These are phyloP conservation scores for Drosophila grimshawi DNA, from an alignment of 1,140 invertebrate genomes.

Conservation along the genomic window DNA sequence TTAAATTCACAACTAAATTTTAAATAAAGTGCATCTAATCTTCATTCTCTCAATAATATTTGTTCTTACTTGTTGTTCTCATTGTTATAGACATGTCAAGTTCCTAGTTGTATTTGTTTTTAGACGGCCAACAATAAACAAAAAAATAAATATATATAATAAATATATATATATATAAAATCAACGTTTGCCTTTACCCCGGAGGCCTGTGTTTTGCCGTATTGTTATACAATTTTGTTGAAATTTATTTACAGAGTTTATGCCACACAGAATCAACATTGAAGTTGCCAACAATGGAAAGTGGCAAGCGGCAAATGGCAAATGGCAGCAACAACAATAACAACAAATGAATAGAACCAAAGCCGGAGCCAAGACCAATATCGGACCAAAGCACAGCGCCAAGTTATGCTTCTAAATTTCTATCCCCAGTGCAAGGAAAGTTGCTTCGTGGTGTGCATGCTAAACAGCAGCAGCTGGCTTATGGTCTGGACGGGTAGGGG, in stretches of 20 bases:
- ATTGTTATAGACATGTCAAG: constrained; percentile 63
- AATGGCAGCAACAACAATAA: constrained; percentile 12
- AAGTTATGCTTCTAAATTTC: constrained; percentile 79
- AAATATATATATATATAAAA: neutral
- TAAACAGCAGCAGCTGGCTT: constrained; percentile 50
- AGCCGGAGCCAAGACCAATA: constrained; percentile 63
- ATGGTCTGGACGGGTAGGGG: constrained; percentile 18
- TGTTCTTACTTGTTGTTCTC: constrained; percentile 12
- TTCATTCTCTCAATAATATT: constrained; percentile 2
- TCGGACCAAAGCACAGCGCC: constrained; percentile 67
- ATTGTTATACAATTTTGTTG: constrained; percentile 83
- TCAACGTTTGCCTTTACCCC: constrained; percentile 65
- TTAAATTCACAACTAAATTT: no score
- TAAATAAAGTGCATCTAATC: neutral
- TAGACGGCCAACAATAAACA: neutral
- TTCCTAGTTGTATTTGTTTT: constrained; percentile 37
- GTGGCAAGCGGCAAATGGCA: constrained; percentile 3
- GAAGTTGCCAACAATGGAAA: constrained; percentile 66
- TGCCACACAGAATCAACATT: constrained; percentile 79
- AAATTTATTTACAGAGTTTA: constrained; percentile 83
- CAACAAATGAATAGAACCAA: constrained; percentile 40
- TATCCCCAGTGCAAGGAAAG: constrained; percentile 68
- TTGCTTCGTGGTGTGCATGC: constrained; percentile 66
- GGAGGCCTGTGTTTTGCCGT: constrained; percentile 72
- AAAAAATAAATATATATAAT: neutral